phyloP scores from a whole-genome alignment of 2,888 invertebrate species.

The Apotomis capreana region DNA sequence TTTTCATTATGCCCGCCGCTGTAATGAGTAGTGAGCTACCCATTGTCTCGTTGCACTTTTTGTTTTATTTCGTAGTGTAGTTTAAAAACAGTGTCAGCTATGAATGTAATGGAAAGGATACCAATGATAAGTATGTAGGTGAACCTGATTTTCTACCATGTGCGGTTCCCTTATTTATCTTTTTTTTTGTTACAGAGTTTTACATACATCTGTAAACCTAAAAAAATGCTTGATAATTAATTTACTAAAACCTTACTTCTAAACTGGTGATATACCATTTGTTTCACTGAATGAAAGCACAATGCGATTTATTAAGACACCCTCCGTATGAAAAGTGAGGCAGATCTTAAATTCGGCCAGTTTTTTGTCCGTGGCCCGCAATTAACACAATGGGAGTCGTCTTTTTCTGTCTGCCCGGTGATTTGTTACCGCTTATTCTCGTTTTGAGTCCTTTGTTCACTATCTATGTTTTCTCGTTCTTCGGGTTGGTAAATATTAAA shows the following conservation, averaged over 20 bases:
- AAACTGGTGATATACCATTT: too few species aligned
- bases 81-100: not conserved
- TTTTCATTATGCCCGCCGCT: slow-evolving; percentile 62
- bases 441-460: slow-evolving; percentile 10
- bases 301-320: not conserved
- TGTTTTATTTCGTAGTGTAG: not conserved
- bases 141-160: too few species aligned
- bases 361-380: slow-evolving; percentile 61
- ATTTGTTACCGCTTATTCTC: slow-evolving; percentile 44
- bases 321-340: slow-evolving; percentile 13
- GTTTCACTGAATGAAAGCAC: too few species aligned
- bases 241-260: too few species aligned
- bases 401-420: slow-evolving; percentile 49
- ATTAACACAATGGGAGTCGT: slow-evolving; percentile 63
- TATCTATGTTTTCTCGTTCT: slow-evolving; percentile 8
- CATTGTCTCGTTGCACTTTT: slow-evolving; percentile 25
- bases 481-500: slow-evolving; percentile 1
- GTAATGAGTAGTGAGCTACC: slow-evolving; percentile 59
- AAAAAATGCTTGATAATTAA: too few species aligned
- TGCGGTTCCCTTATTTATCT: too few species aligned
- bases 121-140: too few species aligned
- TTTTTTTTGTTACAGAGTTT: too few species aligned
- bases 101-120: not conserved
- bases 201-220: too few species aligned
- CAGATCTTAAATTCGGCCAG: slow-evolving; percentile 61